Percentiles rank a stretch among this genome's conserved stretches.
These are phyloP conservation scores for Eupithecia pulchellata DNA, from an alignment of 2,888 invertebrate genomes.

Conservation along the genomic window DNA sequence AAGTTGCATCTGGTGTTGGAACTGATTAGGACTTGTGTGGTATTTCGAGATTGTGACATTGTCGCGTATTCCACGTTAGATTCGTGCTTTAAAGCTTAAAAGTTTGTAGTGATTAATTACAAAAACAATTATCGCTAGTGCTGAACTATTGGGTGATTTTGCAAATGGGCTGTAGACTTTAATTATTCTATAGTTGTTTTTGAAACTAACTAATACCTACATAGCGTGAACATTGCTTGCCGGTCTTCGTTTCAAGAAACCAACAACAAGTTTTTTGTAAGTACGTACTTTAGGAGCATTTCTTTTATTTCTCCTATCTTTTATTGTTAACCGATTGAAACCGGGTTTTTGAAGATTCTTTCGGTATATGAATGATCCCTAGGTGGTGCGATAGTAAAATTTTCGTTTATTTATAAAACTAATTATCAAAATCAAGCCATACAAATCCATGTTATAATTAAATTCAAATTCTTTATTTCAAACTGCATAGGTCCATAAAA, in stretches of 20 bases:
- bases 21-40: neutral
- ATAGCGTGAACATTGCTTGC: neutral
- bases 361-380: neutral
- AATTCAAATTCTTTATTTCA: too few species aligned
- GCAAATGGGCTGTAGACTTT: neutral
- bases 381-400: too few species aligned
- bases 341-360: neutral
- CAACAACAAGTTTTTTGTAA: conserved; percentile 1
- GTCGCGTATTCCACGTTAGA: neutral
- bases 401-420: too few species aligned
- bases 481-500: too few species aligned
- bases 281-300: neutral
- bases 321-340: neutral
- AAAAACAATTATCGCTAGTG: neutral
- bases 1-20: neutral
- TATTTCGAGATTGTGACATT: neutral
- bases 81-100: neutral
- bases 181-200: neutral
- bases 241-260: neutral
- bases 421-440: neutral
- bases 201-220: neutral
- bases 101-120: neutral
- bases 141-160: neutral
- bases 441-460: neutral
- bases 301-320: neutral